A percentile compares a stretch with the other conserved stretches of the same genome.
phyloP scores from a whole-genome alignment of 2,888 invertebrate genomes.

The Argyra leucocephala region DNA sequence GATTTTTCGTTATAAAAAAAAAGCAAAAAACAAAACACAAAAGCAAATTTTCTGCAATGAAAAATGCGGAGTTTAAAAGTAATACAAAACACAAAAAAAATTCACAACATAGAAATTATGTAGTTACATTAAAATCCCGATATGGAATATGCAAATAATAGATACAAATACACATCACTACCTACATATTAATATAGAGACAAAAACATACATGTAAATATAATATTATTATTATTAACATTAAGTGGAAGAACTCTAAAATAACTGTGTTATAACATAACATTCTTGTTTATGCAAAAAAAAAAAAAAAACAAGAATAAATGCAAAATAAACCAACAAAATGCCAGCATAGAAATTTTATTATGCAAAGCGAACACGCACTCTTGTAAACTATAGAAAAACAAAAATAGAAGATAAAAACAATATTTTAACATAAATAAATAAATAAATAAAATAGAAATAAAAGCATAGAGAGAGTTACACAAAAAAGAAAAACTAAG shows the following conservation, averaged over 20 bases:
- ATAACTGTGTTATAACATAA: neutral
- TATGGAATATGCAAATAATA: neutral
- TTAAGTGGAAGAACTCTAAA: neutral
- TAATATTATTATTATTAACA: neutral
- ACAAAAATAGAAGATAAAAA: too few relatives aligned
- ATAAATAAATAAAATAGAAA: neutral
- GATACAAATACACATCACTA: neutral
- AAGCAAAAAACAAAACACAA: too few relatives aligned
- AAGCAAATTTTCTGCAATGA: too few relatives aligned
- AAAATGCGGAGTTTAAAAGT: too few relatives aligned
- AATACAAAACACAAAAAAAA: neutral
- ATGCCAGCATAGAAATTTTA: neutral
- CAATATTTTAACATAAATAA: neutral
- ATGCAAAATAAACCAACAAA: neutral
- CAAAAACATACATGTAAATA: neutral
- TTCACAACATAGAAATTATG: neutral
- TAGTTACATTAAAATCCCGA: neutral
- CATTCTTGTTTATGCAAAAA: neutral
- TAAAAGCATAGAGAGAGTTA: neutral
- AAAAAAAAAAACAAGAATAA: neutral
- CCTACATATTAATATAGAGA: neutral
- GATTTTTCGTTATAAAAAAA: too few relatives aligned
- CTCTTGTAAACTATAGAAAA: neutral
- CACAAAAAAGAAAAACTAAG: neutral
- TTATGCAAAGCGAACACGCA: conserved; percentile 1